These are phyloP conservation scores for Anguilla obscura DNA, from an alignment of 2,797 vertebrate genomes.

Conservation along the genomic window DNA sequence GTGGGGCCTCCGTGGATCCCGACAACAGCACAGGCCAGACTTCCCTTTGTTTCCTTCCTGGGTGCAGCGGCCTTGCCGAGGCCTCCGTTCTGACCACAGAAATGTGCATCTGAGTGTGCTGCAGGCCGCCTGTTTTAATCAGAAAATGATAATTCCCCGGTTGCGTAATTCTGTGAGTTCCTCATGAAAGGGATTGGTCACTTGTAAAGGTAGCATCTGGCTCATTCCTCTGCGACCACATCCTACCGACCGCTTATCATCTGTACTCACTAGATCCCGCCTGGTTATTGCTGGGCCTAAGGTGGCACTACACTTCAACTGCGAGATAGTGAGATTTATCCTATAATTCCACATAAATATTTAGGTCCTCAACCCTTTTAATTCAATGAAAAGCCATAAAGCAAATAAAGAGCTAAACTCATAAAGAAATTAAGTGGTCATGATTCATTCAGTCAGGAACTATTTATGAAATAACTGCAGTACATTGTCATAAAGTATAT, in stretches of 20 bases:
- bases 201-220: not conserved
- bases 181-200: no score
- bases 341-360: not conserved
- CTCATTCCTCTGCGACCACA: slow-evolving; percentile 1
- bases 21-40: slow-evolving; percentile 27
- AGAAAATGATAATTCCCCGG: not conserved
- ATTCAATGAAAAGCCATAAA: not conserved
- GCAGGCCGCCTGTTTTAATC: not conserved
- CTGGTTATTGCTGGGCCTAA: not conserved
- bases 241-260: not conserved
- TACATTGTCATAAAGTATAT: not conserved
- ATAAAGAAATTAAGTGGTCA: not conserved
- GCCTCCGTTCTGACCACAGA: not conserved
- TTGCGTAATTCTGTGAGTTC: slow-evolving; percentile 9
- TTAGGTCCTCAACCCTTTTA: not conserved
- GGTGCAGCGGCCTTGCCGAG: slow-evolving; percentile 31
- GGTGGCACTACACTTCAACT: not conserved
- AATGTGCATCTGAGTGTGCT: not conserved
- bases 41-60: slow-evolving; percentile 53
- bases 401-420: not conserved
- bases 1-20: slow-evolving; percentile 57
- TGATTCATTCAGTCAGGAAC: not conserved
- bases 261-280: not conserved
- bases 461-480: not conserved
- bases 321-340: not conserved